Evolutionary conservation across 2,888 invertebrate species (phyloP).

Genomic region (Horisme vitalbata): DNA sequence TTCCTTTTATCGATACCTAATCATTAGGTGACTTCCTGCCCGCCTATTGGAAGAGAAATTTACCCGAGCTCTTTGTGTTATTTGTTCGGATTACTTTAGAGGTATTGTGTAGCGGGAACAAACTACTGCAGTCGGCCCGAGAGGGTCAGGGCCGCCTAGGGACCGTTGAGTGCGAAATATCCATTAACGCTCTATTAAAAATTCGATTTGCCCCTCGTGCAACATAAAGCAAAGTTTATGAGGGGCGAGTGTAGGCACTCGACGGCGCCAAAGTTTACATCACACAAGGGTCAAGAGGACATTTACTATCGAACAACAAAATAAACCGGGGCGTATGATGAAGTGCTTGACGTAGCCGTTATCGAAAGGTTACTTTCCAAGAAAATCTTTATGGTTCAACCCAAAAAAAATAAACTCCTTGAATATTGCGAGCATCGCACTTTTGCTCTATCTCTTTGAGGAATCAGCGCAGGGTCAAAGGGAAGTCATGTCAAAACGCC

Average conservation of each 20-base stretch:
- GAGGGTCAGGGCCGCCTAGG: constrained; percentile 32
- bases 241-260: constrained; percentile 45
- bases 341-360: constrained; percentile 20
- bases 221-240: constrained; percentile 59
- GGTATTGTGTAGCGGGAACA: constrained; percentile 19
- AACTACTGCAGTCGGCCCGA: constrained; percentile 19
- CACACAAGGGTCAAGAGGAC: constrained; percentile 56
- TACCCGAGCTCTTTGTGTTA: constrained; percentile 18
- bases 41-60: constrained; percentile 23
- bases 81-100: constrained; percentile 15
- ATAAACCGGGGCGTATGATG: constrained; percentile 43
- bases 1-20: constrained; percentile 35
- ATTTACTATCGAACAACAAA: constrained; percentile 52
- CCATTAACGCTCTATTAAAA: constrained; percentile 64
- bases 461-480: constrained; percentile 45
- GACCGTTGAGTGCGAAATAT: constrained; percentile 44
- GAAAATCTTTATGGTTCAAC: constrained; percentile 5
- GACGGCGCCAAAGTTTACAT: constrained; percentile 52
- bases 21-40: constrained; percentile 29
- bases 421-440: constrained; percentile 1
- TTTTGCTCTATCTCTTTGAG: not conserved
- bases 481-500: constrained; percentile 52
- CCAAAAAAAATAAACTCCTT: constrained; percentile 3
- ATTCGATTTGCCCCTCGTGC: constrained; percentile 56
- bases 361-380: constrained; percentile 18